Evolutionary conservation across 2,888 invertebrate species (phyloP).

Genomic region (Dynastes maya): DNA sequence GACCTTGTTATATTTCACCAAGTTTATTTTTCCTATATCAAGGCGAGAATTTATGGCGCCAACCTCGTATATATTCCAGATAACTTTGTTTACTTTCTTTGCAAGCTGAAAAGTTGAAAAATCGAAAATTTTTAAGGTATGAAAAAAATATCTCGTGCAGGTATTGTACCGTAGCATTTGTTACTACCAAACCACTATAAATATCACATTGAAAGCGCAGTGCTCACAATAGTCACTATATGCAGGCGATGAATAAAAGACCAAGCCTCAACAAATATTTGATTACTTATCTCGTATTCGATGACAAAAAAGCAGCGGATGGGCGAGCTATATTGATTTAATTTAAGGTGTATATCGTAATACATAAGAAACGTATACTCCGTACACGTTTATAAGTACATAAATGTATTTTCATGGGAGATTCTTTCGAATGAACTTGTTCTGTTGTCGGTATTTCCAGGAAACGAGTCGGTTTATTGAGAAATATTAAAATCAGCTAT

Average conservation of each 20-base stretch:
- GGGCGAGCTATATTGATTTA: constrained; percentile 50
- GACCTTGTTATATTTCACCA: too few species aligned
- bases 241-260: constrained; percentile 30
- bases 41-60: too few species aligned
- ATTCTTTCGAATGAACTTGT: constrained; percentile 24
- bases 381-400: neutral
- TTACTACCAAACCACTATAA: neutral
- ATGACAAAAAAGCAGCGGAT: constrained; percentile 46
- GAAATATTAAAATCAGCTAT: neutral
- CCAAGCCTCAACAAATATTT: constrained; percentile 44
- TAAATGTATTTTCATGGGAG: constrained; percentile 26
- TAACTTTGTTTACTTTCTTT: too few species aligned
- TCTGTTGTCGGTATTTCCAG: constrained; percentile 8
- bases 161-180: too few species aligned
- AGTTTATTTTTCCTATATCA: too few species aligned
- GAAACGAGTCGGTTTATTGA: neutral
- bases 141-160: too few species aligned
- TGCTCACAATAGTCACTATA: neutral
- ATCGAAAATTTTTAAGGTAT: too few species aligned
- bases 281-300: constrained; percentile 40
- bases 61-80: too few species aligned
- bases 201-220: neutral
- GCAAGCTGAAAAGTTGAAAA: too few species aligned
- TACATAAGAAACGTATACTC: constrained; percentile 1
- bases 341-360: constrained; percentile 46